Base-by-base conservation (phyloP, 2,888 invertebrate species). In the Tetragonisca angustula region DNA sequence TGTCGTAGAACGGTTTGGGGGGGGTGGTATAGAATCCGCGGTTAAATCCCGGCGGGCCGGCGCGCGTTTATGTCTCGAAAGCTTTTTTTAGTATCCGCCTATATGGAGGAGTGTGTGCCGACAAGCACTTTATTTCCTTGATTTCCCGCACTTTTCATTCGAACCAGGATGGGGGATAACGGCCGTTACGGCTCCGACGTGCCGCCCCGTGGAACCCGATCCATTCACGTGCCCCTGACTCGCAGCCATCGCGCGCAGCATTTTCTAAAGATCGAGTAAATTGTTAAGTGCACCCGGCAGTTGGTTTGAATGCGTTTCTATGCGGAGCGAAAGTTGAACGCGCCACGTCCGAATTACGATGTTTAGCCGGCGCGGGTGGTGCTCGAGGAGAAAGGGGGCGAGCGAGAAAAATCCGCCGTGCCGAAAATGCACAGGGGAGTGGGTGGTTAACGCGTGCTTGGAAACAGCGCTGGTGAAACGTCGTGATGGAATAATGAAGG, bases 81-180 rank as follows among this genome's bases (percentile, higher is more conserved):
- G 84, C 83, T 83, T 87, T 89, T 71, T 89, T 87, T 86, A 84
- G 71, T 76, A 78, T 52, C 84, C 56, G 65, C 17, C 67, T 59
- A 59, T 76, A 67, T 52, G 27, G 70, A 43, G 50, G 62, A 64
- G 77, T 68, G 79, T 79, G 78, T 80, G 81, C 81, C 82, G 89
- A 84, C 85, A 86, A 82, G 76, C 87, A 81, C 86, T 88, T 87
- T 89, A 89, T 88, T 89, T 84, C 80, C 84, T 78, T 86, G 88
- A 88, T 89, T 88, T 82, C 81, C 81, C 76, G 69, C 81, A 81
- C 83, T 88, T 87, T 88, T 88, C 83, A 84, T 87, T 68, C 79
- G 54, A 19, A 4, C 50, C 27, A 11, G n/a, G 72, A 59, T 43
- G 27, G 15, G 15, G 70, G 67, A 83, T 79, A 79, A 83, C 71